Evolutionary conservation across 1,140 invertebrate species (phyloP).

Genomic region (Heliothis virescens): DNA sequence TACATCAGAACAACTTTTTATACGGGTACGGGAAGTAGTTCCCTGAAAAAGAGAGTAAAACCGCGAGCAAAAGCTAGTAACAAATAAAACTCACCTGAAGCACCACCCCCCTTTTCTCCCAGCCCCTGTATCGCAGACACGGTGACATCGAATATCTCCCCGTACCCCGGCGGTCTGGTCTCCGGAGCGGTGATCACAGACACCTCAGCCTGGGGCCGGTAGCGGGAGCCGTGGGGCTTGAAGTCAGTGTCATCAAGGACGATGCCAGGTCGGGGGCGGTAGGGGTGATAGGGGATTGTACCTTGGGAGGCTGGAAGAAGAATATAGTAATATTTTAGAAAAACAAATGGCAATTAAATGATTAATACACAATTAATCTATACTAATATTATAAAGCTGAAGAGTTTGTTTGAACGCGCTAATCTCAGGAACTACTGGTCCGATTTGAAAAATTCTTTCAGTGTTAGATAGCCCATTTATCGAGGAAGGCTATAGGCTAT

Average conservation of each 20-base stretch:
- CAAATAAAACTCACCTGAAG: slow-evolving; percentile 63
- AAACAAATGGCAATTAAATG: no score
- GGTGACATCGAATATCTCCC: slow-evolving; percentile 95
- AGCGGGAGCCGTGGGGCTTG: slow-evolving; percentile 87
- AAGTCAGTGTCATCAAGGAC: slow-evolving; percentile 93
- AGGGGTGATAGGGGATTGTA: slow-evolving; percentile 80
- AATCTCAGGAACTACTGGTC: no score
- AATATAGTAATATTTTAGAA: neutral
- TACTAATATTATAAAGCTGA: no score
- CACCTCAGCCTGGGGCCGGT: slow-evolving; percentile 62
- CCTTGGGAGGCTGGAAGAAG: slow-evolving; percentile 71
- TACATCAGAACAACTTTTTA: no score
- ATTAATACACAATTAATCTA: no score
- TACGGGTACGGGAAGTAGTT: no score
- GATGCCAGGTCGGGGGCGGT: slow-evolving; percentile 92
- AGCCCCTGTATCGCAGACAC: slow-evolving; percentile 95
- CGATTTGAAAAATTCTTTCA: no score
- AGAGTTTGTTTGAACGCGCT: no score
- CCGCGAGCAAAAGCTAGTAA: no score
- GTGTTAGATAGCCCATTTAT: no score
- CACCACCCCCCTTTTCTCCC: slow-evolving; percentile 85
- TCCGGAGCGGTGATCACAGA: slow-evolving; percentile 76
- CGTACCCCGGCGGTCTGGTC: slow-evolving; percentile 85
- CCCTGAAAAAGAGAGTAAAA: no score
- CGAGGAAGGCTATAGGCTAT: no score